phyloP scores from a whole-genome alignment of 1,140 invertebrate genomes.

The Temnothorax curvispinosus region DNA sequence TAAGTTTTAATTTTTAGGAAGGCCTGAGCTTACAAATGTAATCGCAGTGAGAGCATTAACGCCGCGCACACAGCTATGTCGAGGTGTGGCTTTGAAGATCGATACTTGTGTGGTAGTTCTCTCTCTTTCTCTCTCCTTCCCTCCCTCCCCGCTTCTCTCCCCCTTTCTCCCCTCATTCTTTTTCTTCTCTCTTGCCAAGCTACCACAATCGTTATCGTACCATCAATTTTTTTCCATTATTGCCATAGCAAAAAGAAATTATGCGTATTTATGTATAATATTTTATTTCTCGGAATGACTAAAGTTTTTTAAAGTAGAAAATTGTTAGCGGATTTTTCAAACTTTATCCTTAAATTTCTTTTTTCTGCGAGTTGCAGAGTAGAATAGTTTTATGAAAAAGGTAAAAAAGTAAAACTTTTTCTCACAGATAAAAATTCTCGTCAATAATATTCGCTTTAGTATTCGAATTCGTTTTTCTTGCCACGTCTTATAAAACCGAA shows the following conservation, averaged over 20 bases:
- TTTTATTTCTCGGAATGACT: neutral
- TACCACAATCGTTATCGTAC: neutral
- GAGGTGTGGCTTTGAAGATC: conserved; percentile 69
- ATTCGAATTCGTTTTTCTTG: neutral
- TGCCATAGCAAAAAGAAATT: neutral
- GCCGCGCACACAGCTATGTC: conserved; percentile 24
- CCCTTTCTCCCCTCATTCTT: conserved; percentile 1
- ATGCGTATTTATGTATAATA: conserved; percentile 4
- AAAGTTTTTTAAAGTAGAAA: neutral
- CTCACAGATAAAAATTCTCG: no score
- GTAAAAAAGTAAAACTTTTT: conserved; percentile 37
- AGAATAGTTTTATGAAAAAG: neutral
- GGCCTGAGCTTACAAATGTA: conserved; percentile 12
- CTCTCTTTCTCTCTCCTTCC: neutral
- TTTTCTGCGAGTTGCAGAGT: neutral
- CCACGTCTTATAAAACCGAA: conserved; percentile 53
- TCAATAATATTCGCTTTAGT: conserved; percentile 47
- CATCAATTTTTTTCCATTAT: conserved; percentile 8
- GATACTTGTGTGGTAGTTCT: conserved; percentile 58
- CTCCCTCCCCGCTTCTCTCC: neutral
- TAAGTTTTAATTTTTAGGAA: conserved; percentile 21
- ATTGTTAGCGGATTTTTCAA: neutral
- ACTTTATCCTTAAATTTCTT: neutral
- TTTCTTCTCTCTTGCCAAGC: neutral
- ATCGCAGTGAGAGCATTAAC: conserved; percentile 50